Evolutionary conservation across 2,888 invertebrate species (phyloP).

Genomic region (Taphrorychus bicolor): DNA sequence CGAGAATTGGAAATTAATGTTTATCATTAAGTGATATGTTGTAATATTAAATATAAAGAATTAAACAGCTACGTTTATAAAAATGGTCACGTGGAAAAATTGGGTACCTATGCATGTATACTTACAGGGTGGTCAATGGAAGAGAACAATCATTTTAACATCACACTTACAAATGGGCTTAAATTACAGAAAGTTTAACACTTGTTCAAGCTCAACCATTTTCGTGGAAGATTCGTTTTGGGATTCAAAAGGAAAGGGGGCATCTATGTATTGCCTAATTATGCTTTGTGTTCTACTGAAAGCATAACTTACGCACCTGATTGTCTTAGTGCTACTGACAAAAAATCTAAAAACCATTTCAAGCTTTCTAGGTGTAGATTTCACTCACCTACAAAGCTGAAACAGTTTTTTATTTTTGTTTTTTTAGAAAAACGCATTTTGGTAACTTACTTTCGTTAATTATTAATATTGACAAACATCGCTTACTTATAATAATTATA

Average conservation of each 20-base stretch:
- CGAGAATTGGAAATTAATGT: conserved; percentile 52
- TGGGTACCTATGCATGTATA: conserved; percentile 11
- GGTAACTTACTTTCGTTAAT: conserved; percentile 36
- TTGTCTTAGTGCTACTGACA: conserved; percentile 56
- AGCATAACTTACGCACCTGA: conserved; percentile 59
- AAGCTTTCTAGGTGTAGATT: conserved; percentile 10
- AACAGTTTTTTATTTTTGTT: conserved; percentile 40
- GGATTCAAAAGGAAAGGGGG: conserved; percentile 13
- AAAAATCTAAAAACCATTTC: conserved; percentile 47
- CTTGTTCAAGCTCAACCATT: background rate
- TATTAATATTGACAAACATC: conserved; percentile 41
- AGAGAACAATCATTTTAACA: conserved; percentile 13
- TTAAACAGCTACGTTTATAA: conserved; percentile 55
- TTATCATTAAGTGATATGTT: conserved; percentile 53
- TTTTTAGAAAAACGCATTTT: conserved; percentile 11
- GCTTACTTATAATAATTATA: conserved; percentile 23
- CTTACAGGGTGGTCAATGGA: conserved; percentile 15
- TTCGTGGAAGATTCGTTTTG: background rate
- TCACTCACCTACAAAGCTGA: conserved; percentile 6
- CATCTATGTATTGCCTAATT: conserved; percentile 44
- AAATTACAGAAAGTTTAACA: background rate
- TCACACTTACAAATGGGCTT: conserved; percentile 32
- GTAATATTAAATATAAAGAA: conserved; percentile 48
- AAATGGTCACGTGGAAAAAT: conserved; percentile 54
- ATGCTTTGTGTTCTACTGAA: conserved; percentile 46